These are phyloP conservation scores for Oscheius onirici DNA, from an alignment of 2,888 invertebrate genomes.

Conservation along the genomic window DNA sequence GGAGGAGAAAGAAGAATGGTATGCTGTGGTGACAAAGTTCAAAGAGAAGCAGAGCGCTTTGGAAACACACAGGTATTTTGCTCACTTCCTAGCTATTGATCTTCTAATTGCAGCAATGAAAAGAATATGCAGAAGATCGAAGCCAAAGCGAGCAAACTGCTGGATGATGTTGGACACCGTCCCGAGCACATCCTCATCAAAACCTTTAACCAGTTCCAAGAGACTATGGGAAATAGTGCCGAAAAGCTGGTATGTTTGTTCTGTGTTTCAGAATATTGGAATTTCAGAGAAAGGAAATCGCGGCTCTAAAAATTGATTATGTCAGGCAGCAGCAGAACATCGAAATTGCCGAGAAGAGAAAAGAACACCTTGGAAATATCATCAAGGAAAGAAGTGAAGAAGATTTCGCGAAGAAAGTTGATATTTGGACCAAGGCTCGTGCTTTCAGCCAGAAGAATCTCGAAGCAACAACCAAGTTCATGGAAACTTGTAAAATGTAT, in stretches of 20 bases:
- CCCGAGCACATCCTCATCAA: background rate
- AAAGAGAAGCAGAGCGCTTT: background rate
- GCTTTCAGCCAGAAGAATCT: background rate
- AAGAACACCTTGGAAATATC: background rate
- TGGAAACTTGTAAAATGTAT: background rate
- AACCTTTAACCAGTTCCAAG: slow-evolving; percentile 3
- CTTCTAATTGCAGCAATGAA: background rate
- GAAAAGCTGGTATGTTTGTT: background rate
- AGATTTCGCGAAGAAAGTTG: background rate
- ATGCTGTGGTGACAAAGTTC: background rate
- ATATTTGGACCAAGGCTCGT: background rate
- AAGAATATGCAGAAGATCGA: background rate
- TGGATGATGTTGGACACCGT: slow-evolving; percentile 2
- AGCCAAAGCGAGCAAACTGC: background rate
- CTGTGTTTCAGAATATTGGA: background rate
- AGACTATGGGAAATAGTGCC: background rate
- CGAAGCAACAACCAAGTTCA: background rate
- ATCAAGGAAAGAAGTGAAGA: background rate
- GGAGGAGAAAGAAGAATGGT: background rate
- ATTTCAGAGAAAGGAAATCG: background rate
- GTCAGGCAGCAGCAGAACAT: background rate
- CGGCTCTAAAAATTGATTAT: background rate
- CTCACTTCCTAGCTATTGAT: no score
- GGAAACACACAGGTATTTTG: background rate
- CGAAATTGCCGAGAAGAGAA: background rate